Base-by-base conservation (phyloP, 23 tunicate genomes). In the Halocynthia roretzi region DNA sequence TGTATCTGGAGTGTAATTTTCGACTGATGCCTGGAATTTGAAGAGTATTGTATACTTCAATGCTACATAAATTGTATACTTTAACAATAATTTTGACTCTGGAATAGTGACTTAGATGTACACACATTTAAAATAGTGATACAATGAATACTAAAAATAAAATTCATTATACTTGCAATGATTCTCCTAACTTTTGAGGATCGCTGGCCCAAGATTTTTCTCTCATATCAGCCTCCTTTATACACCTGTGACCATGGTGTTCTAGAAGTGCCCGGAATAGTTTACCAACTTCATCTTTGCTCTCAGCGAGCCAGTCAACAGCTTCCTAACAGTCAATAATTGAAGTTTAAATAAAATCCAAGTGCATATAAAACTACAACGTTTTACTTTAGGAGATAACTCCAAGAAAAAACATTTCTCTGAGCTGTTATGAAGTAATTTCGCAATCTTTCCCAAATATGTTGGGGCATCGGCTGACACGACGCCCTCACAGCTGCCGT, bases 131-230 rank as follows among this genome's bases (percentile, higher is more conserved):
- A 2, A 58, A n/a, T 58, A 14, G n/a, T 58, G 2, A 14, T 58
- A 4, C n/a, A 14, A 58, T 58, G 64, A n/a, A 14, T 58, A 58
- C n/a, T 58, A 58, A 65, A 11, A 65, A 10, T 65, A 48, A 65
- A 65, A 40, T 11, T 11, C 78, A 14, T 31, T 31, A 31, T 52
- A 82, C 86, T 61, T 82, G 80, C 10, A 82, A 18, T 7, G 86
- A 60, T 10, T 69, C 7, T n/a, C 80, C 74, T 23, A 82, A 17
- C 62, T 82, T 82, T 23, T 50, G 52, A 9, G 68, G 80, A 62
- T 82, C 86, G 4, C 63, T 50, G 15, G 72, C 63, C 86, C 86
- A 82, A 7, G 86, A 72, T 62, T 62, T 62, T 74, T 82, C 86
- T 6, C 86, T 51, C 70, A 82, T 5, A 50, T 82, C 86, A n/a